phyloP scores from a whole-genome alignment of 2,797 vertebrate species.

The Hippocampus kuda region DNA sequence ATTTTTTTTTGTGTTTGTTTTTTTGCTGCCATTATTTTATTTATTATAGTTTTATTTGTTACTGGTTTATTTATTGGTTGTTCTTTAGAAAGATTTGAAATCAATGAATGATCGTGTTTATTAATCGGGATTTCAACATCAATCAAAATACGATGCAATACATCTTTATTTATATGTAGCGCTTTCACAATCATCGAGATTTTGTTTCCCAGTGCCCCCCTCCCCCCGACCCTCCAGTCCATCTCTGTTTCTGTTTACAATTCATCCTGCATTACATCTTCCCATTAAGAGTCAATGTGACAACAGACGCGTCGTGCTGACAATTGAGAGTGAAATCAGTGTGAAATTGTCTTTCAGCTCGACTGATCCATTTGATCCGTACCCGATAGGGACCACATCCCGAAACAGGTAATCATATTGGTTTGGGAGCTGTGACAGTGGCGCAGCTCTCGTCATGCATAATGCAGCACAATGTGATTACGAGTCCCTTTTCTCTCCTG shows the following conservation, averaged over 20 bases:
- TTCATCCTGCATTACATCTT: conserved; percentile 64
- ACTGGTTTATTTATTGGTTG: too few relatives aligned
- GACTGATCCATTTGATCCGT: conserved; percentile 68
- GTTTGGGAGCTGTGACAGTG: conserved; percentile 56
- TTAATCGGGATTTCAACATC: not conserved
- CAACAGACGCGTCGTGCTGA: conserved; percentile 57
- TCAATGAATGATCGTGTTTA: too few relatives aligned
- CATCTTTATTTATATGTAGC: too few relatives aligned
- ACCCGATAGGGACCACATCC: conserved; percentile 61
- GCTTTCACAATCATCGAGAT: too few relatives aligned
- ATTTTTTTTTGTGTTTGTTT: too few relatives aligned
- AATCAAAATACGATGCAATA: too few relatives aligned
- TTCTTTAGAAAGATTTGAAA: too few relatives aligned
- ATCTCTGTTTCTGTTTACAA: conserved; percentile 53
- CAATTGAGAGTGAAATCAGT: conserved; percentile 70
- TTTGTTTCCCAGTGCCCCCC: too few relatives aligned
- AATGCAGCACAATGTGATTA: conserved; percentile 59
- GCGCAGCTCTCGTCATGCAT: conserved; percentile 58
- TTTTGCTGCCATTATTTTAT: too few relatives aligned
- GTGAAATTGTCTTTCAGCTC: conserved; percentile 72
- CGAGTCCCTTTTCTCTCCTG: conserved; percentile 54
- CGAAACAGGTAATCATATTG: conserved; percentile 70
- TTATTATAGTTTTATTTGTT: too few relatives aligned
- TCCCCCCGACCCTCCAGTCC: conserved; percentile 1
- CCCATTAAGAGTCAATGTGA: conserved; percentile 66